These are phyloP conservation scores for Coreoperca whiteheadi DNA, from an alignment of 2,113 vertebrate species.

Conservation along the genomic window DNA sequence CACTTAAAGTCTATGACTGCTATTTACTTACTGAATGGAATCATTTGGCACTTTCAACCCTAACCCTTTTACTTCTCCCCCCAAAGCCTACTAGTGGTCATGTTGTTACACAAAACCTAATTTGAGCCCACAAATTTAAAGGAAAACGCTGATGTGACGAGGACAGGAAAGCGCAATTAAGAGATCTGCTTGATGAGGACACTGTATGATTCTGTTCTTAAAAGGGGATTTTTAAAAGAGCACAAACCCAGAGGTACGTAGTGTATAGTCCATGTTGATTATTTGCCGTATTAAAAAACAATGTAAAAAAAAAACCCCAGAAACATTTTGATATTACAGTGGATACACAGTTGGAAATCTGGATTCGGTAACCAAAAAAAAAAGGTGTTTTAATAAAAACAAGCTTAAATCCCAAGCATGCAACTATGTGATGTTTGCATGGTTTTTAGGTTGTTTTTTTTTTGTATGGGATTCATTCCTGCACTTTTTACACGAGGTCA, in stretches of 20 bases:
- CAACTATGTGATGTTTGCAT: neutral
- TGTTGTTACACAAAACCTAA: constrained; percentile 4
- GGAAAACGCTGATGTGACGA: neutral
- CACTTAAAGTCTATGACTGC: constrained; percentile 29
- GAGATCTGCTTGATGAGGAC: neutral
- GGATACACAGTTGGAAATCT: neutral
- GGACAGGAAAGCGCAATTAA: neutral
- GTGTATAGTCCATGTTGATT: neutral
- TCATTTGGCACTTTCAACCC: constrained; percentile 71
- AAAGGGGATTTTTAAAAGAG: constrained; percentile 35
- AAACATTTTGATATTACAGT: neutral
- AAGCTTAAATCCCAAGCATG: neutral
- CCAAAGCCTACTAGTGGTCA: constrained; percentile 9
- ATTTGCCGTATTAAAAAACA: neutral
- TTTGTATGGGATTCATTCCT: no score
- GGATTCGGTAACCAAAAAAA: neutral
- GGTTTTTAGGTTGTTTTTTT: neutral
- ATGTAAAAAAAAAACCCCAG: no score
- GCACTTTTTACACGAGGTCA: neutral
- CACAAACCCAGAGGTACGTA: neutral
- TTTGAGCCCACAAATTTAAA: neutral
- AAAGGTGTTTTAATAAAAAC: neutral
- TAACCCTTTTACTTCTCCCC: neutral
- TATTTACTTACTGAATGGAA: constrained; percentile 52
- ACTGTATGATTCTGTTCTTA: neutral